A percentile compares a stretch with the other conserved stretches of the same genome.
Conservation (phyloP, 2,888 invertebrate species). For the Sphecodes monilicornis region DNA sequence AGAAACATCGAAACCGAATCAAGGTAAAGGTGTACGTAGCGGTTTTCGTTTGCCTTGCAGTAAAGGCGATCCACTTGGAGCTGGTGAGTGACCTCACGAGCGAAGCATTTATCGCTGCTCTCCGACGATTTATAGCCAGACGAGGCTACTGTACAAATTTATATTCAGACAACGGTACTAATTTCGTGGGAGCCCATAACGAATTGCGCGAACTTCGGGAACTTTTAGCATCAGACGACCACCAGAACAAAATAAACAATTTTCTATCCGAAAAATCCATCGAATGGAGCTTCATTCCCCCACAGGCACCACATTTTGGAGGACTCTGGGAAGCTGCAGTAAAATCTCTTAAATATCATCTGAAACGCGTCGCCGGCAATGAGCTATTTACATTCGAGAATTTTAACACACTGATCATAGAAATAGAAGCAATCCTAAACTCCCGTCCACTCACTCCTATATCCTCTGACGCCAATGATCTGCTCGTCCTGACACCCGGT, state of each 20-base stretch:
- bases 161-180: background rate
- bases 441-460: too few species aligned
- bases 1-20: background rate
- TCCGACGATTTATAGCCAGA: background rate
- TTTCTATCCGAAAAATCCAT: background rate
- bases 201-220: background rate
- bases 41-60: background rate
- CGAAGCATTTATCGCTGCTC: background rate
- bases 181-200: too few species aligned
- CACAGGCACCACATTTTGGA: background rate
- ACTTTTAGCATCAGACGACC: background rate
- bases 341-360: background rate
- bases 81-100: background rate
- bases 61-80: slow-evolving; percentile 1
- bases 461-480: too few species aligned
- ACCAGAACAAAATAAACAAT: background rate
- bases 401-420: too few species aligned
- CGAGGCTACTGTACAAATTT: background rate
- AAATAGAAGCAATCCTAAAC: too few species aligned
- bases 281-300: background rate
- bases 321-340: too few species aligned
- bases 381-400: too few species aligned
- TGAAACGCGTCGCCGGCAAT: too few species aligned
- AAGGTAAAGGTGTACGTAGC: background rate
- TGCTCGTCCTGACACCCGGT: too few species aligned